These are phyloP conservation scores for Aspiorhynchus laticeps DNA, from an alignment of 2,113 vertebrate genomes.

Conservation along the genomic window DNA sequence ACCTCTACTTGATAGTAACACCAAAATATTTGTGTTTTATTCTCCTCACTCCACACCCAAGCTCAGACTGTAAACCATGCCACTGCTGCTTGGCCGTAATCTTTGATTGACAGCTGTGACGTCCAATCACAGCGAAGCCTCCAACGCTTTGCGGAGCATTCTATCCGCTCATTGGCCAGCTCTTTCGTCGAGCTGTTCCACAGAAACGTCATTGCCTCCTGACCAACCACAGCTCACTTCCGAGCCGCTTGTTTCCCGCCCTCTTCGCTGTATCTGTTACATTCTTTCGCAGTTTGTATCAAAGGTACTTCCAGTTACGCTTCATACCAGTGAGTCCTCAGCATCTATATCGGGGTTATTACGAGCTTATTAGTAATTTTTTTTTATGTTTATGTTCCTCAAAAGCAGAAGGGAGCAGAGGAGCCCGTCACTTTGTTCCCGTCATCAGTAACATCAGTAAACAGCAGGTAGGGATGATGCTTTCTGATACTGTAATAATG, in stretches of 20 bases:
- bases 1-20: background rate
- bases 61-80: background rate
- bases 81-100: background rate
- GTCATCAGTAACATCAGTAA: slow-evolving; percentile 24
- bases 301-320: background rate
- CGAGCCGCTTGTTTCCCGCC: slow-evolving; percentile 36
- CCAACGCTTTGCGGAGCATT: background rate
- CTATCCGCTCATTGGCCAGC: background rate
- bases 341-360: background rate
- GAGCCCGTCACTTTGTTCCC: slow-evolving; percentile 33
- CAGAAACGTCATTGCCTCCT: background rate
- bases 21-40: background rate
- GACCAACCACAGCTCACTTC: slow-evolving; percentile 16
- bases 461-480: slow-evolving; percentile 38
- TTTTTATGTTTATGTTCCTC: background rate
- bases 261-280: slow-evolving; percentile 22
- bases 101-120: background rate
- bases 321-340: background rate
- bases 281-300: slow-evolving; percentile 33
- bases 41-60: background rate
- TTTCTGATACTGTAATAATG: background rate
- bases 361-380: background rate
- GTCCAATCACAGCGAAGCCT: slow-evolving; percentile 18
- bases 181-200: background rate
- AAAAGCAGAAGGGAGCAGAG: slow-evolving; percentile 11